phyloP scores from a whole-genome alignment of 2,113 vertebrate genomes.

The Corythornis vintsioides region DNA sequence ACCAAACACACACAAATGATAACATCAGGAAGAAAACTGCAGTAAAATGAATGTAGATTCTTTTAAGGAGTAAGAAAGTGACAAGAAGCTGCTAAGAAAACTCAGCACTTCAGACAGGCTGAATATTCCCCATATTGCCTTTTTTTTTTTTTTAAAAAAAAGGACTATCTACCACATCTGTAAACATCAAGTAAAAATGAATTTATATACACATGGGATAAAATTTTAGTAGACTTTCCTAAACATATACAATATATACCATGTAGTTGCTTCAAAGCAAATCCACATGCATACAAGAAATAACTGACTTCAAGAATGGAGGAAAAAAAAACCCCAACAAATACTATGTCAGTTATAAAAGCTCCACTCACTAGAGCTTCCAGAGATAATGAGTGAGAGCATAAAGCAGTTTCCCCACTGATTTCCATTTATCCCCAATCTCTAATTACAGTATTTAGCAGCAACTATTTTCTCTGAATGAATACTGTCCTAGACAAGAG shows the following conservation, averaged over 20 bases:
- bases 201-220: not conserved
- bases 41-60: not conserved
- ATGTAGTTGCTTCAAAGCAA: not conserved
- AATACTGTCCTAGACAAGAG: constrained; percentile 23
- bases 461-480: constrained; percentile 60
- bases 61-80: not conserved
- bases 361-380: not conserved
- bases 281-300: not conserved
- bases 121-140: not conserved
- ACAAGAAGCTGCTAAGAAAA: not conserved
- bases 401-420: constrained; percentile 43
- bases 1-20: not conserved
- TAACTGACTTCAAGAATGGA: not conserved
- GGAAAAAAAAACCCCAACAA: not conserved
- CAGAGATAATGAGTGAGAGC: not conserved
- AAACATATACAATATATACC: not conserved
- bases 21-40: not conserved
- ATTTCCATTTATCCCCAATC: constrained; percentile 29
- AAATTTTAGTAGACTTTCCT: not conserved
- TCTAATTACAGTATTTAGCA: constrained; percentile 63
- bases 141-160: no score
- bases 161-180: not conserved
- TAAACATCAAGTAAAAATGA: not conserved
- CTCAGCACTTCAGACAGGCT: not conserved
- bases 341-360: constrained; percentile 14